Percentiles rank a stretch among this genome's conserved stretches.
These are phyloP conservation scores for Dendrolimus punctatus DNA, from an alignment of 1,140 invertebrate species.

Conservation along the genomic window DNA sequence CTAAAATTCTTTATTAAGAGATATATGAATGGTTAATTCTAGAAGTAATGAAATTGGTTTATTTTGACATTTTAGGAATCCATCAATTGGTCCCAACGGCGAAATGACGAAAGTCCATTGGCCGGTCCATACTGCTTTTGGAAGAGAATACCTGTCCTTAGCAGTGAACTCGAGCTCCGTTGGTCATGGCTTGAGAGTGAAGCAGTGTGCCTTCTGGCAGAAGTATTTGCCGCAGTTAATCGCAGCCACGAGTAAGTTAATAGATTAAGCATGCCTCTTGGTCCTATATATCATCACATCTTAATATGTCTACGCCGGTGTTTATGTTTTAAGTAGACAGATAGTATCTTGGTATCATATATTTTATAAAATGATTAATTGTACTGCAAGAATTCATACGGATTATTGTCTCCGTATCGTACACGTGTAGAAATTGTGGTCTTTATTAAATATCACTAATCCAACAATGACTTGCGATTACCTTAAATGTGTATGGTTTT, in stretches of 20 bases:
- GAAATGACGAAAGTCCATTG: conserved; percentile 80
- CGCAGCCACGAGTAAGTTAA: conserved; percentile 78
- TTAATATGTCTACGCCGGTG: neutral
- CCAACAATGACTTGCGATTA: too few relatives aligned
- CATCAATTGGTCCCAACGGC: conserved; percentile 77
- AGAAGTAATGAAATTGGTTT: conserved; percentile 2
- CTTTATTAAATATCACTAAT: too few relatives aligned
- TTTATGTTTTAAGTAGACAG: too few relatives aligned
- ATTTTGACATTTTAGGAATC: conserved; percentile 70
- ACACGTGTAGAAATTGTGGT: too few relatives aligned
- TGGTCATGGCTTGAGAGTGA: conserved; percentile 87
- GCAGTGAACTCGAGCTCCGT: conserved; percentile 85
- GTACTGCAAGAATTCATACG: too few relatives aligned
- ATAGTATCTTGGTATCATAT: too few relatives aligned
- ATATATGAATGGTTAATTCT: neutral
- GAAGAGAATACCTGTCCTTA: conserved; percentile 89
- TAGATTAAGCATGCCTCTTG: neutral
- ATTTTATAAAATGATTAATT: too few relatives aligned
- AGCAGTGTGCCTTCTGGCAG: conserved; percentile 97
- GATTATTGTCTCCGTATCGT: too few relatives aligned
- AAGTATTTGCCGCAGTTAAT: conserved; percentile 93
- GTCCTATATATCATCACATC: neutral
- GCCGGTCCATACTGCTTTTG: conserved; percentile 88
- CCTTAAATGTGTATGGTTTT: too few relatives aligned
- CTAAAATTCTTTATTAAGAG: neutral